Percentiles rank a stretch among this genome's conserved stretches.
Conservation (phyloP, 2,888 invertebrate genomes). For the Apocheima hispidaria region DNA sequence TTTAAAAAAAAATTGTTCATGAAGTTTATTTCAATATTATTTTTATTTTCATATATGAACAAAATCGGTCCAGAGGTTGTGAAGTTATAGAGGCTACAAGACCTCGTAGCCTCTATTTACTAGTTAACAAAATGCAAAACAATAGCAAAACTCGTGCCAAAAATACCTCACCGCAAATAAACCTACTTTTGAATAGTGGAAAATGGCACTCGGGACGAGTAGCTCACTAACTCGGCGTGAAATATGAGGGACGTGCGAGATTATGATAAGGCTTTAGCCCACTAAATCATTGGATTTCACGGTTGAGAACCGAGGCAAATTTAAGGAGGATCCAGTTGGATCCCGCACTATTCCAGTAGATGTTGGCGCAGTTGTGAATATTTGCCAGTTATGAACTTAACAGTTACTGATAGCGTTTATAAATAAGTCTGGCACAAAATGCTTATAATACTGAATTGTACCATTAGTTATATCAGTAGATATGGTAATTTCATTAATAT, state of each 20-base stretch:
- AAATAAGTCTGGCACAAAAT: too few species aligned
- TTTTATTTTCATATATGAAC: too few species aligned
- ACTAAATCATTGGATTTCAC: slow-evolving; percentile 83
- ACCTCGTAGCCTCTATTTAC: too few species aligned
- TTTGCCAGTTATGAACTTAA: neutral
- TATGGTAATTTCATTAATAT: too few species aligned
- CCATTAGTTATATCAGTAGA: too few species aligned
- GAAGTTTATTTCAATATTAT: too few species aligned
- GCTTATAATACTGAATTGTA: too few species aligned
- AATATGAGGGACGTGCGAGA: slow-evolving; percentile 83
- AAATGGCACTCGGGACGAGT: slow-evolving; percentile 65
- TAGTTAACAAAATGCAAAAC: slow-evolving; percentile 8
- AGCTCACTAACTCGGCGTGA: slow-evolving; percentile 71
- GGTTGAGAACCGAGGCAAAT: slow-evolving; percentile 76
- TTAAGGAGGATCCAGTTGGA: slow-evolving; percentile 65
- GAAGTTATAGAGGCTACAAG: too few species aligned
- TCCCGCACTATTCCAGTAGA: slow-evolving; percentile 11
- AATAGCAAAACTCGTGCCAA: slow-evolving; percentile 16
- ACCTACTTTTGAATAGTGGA: slow-evolving; percentile 64
- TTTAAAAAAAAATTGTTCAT: too few species aligned
- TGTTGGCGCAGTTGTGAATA: slow-evolving; percentile 29
- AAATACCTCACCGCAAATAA: slow-evolving; percentile 32
- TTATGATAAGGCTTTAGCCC: slow-evolving; percentile 81
- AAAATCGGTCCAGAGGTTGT: too few species aligned
- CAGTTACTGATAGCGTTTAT: too few species aligned